phyloP scores from a whole-genome alignment of 2,113 vertebrate genomes.

The Uria aalge region DNA sequence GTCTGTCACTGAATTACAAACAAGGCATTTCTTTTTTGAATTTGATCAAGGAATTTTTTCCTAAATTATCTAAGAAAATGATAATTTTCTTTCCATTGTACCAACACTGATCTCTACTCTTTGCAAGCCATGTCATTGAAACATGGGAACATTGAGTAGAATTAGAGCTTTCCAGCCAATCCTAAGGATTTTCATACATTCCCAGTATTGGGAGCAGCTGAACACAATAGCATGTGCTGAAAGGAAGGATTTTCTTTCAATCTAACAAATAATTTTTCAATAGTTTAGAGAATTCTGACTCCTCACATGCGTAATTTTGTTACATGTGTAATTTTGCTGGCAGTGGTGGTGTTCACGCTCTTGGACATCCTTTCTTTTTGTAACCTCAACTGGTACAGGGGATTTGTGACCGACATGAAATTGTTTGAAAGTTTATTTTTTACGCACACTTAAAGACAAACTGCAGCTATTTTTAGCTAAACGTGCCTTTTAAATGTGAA shows the following conservation, averaged over 20 bases:
- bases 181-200: background rate
- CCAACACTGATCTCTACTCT: background rate
- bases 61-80: background rate
- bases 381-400: background rate
- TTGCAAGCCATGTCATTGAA: background rate
- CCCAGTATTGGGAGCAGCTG: background rate
- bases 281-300: background rate
- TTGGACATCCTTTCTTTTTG: background rate
- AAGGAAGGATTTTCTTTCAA: background rate
- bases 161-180: background rate
- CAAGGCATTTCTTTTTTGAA: background rate
- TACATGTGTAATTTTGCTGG: background rate
- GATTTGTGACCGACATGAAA: background rate
- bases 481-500: background rate
- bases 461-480: background rate
- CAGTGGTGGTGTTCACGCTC: background rate
- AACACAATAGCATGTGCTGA: background rate
- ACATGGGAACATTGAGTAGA: background rate
- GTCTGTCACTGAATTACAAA: background rate
- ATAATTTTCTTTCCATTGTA: background rate
- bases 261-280: background rate
- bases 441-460: background rate
- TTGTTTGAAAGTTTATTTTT: background rate
- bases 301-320: no score
- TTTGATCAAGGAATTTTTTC: background rate